Evolutionary conservation across 2,797 vertebrate species (phyloP).

Genomic region (Enteromius argenteus): DNA sequence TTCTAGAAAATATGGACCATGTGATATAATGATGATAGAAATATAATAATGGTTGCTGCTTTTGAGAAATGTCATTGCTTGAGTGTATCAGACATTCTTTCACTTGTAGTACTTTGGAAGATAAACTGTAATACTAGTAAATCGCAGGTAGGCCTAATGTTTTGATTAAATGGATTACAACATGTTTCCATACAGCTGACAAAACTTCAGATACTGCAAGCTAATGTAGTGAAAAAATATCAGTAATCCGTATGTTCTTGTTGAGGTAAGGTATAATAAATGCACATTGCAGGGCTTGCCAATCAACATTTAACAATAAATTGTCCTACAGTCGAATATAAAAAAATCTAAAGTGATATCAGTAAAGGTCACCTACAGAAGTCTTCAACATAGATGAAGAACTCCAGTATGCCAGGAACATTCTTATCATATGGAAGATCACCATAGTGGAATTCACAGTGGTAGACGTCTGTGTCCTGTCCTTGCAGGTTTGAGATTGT

Average conservation of each 20-base stretch:
- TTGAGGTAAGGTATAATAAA: background rate
- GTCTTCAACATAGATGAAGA: constrained; percentile 70
- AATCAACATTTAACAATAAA: background rate
- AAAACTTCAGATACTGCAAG: background rate
- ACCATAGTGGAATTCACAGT: constrained; percentile 68
- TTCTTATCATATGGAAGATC: rapidly evolving
- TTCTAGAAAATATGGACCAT: background rate
- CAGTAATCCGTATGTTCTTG: background rate
- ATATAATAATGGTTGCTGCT: background rate
- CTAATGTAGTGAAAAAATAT: background rate
- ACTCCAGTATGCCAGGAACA: constrained; percentile 56
- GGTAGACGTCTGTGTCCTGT: constrained; percentile 74
- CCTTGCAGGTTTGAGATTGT: constrained; percentile 68
- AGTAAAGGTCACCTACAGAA: constrained; percentile 66
- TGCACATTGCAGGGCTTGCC: background rate
- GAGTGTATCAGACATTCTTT: background rate
- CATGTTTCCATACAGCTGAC: background rate
- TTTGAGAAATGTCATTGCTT: background rate
- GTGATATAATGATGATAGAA: background rate
- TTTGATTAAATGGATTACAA: background rate
- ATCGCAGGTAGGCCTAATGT: background rate
- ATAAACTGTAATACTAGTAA: background rate
- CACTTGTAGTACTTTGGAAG: background rate
- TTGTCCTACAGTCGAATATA: background rate
- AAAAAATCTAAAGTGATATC: background rate